Base-by-base conservation (phyloP, 2,797 vertebrate genomes). In the Ataeniobius toweri region DNA sequence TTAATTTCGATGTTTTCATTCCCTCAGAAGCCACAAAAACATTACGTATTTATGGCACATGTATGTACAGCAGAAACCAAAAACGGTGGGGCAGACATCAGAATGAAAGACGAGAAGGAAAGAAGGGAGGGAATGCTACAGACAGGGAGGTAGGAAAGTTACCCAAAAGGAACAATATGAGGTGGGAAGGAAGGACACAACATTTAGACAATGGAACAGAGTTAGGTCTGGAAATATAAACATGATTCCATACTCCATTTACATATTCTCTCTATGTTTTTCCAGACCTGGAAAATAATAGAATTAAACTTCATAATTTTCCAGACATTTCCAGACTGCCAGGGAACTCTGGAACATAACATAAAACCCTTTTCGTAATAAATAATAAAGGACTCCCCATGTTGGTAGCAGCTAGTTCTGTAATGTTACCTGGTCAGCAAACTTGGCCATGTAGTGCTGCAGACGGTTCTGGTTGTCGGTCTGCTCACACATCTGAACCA, bases 401-500 rank as follows among this genome's bases (percentile, higher is more conserved):
- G 36, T 36, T 24, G 22, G 10, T 1, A 14, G 41, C 10, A 44
- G 39, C 65, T 44, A 41, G 67, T 48, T 55, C 71, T 39, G 31
- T 6, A 20, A 41, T 2, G n/a, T 7, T 80, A 98, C 98, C 97
- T 99, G 97, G 85, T 99, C 96, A 14, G 97, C 95, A 41, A 99
- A 99, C 91, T 98, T 98, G 77, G 91, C 95, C 97, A 99, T 96
- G 91, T 99, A 99, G 83, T 96, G 96, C 81, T 99, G 98, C 16
- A 99, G 92, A 71, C 97, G 95, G 85, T 91, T 92, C 94, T 99
- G 98, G 93, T 99, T 98, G 91, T 98, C 96, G 0, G 97, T 99
- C 91, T 97, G 96, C 84, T 99, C 98, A 5, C 98, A 99, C 95
- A 99, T 95, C 71, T 98, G 98, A 7, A 99, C 97, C 93, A 99